Percentiles rank a stretch among this genome's conserved stretches.
Conservation (phyloP, 2,113 vertebrate genomes). For the Uria lomvia region DNA sequence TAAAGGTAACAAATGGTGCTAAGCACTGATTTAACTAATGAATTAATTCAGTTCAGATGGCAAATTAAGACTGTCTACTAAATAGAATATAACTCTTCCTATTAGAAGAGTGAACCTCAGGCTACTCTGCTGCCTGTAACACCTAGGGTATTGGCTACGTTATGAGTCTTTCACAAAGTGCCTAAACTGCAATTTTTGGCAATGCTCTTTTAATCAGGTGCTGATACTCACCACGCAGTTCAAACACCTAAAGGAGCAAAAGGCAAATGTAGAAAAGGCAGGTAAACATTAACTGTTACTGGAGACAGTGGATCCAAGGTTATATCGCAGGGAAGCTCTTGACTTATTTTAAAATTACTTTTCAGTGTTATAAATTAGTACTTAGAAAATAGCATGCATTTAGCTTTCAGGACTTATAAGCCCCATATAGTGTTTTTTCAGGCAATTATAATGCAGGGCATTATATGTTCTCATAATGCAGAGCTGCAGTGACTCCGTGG, state of each 20-base stretch:
- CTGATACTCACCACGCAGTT: background rate
- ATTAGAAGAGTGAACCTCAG: background rate
- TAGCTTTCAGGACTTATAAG: background rate
- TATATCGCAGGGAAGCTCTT: background rate
- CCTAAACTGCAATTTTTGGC: background rate
- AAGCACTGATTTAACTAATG: conserved; percentile 63
- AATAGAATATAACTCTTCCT: conserved; percentile 54
- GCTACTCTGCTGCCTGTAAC: background rate
- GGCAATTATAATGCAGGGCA: background rate
- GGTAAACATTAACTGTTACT: background rate
- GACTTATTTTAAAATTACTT: background rate
- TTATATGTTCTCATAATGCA: background rate
- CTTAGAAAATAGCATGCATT: background rate
- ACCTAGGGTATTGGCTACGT: background rate
- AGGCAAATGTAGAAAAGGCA: background rate
- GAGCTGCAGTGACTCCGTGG: background rate
- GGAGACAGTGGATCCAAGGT: background rate
- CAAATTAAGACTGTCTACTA: conserved; percentile 61
- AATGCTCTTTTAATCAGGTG: background rate
- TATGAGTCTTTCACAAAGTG: background rate
- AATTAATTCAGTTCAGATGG: conserved; percentile 57
- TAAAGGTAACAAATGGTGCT: conserved; percentile 48
- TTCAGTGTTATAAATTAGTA: background rate
- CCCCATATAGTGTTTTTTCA: background rate
- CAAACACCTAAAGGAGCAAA: background rate